phyloP scores from a whole-genome alignment of 2,888 invertebrate genomes.

The Cyclophora punctaria region DNA sequence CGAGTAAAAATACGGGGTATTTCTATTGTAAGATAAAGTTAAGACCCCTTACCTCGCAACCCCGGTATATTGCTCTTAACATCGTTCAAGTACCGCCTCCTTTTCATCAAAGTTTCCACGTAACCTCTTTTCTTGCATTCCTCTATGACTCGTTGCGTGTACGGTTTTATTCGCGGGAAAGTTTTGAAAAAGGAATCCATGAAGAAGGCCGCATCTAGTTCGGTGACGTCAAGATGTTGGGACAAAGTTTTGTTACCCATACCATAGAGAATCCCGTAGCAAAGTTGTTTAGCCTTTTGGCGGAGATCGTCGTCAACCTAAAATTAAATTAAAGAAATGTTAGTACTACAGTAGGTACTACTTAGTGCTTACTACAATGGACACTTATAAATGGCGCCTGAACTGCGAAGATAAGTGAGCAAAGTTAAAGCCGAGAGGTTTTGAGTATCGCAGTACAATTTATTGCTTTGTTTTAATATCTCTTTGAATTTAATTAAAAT shows the following conservation, averaged over 20 bases:
- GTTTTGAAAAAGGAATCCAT: constrained; percentile 86
- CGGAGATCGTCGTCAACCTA: constrained; percentile 85
- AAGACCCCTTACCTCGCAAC: constrained; percentile 71
- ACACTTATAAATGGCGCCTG: too few relatives aligned
- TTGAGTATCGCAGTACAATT: too few relatives aligned
- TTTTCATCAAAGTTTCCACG: constrained; percentile 87
- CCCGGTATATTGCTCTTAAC: constrained; percentile 78
- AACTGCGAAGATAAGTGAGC: too few relatives aligned
- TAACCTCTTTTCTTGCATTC: constrained; percentile 82
- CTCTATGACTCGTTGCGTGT: constrained; percentile 65
- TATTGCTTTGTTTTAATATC: too few relatives aligned
- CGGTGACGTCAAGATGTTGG: constrained; percentile 84
- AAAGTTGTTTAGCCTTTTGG: constrained; percentile 92
- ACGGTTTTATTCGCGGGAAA: constrained; percentile 82
- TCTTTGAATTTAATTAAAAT: too few relatives aligned
- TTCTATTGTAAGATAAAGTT: too few relatives aligned
- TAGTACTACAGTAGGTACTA: too few relatives aligned
- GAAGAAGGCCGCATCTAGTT: constrained; percentile 86
- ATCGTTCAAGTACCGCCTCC: constrained; percentile 85
- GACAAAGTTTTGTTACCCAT: constrained; percentile 91
- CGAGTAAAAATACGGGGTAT: too few relatives aligned
- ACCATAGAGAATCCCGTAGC: constrained; percentile 98
- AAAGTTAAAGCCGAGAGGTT: too few relatives aligned
- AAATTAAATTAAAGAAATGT: too few relatives aligned
- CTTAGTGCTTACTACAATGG: too few relatives aligned